These are phyloP conservation scores for Ptychochromis oligacanthus DNA, from an alignment of 2,113 vertebrate genomes.

Conservation along the genomic window DNA sequence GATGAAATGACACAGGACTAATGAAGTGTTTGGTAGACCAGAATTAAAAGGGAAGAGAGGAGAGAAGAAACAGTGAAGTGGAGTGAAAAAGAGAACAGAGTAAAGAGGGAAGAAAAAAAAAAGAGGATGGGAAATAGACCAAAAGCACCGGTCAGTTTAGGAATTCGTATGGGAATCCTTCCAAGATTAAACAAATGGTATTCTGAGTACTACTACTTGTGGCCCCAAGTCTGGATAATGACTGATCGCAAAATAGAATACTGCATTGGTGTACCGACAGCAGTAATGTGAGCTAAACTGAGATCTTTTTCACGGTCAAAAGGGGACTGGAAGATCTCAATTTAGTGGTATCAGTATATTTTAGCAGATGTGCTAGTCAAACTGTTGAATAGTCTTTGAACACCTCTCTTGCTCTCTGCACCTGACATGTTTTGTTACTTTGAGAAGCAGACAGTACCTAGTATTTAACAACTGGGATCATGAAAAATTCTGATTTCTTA, in stretches of 20 bases:
- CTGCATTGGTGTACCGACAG: not conserved
- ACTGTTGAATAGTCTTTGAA: not conserved
- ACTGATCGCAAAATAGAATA: not conserved
- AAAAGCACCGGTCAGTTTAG: not conserved
- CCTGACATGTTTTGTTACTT: not conserved
- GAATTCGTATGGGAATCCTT: not conserved
- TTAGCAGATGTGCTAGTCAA: not conserved
- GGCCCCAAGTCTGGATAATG: not conserved
- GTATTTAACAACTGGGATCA: not conserved
- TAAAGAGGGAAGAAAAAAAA: too few species aligned
- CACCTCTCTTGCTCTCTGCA: not conserved
- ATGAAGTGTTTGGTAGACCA: not conserved
- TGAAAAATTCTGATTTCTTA: not conserved
- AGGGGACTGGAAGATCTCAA: not conserved
- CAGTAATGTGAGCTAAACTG: not conserved
- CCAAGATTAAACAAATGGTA: not conserved
- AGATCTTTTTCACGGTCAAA: accelerated
- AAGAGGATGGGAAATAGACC: not conserved
- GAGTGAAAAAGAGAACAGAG: not conserved
- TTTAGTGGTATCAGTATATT: not conserved
- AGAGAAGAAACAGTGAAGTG: not conserved
- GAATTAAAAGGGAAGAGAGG: not conserved
- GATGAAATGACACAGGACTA: not conserved
- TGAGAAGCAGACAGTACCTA: not conserved
- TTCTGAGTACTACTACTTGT: not conserved